Conservation (phyloP, 2,888 invertebrate species). For the Campoplex nolae region DNA sequence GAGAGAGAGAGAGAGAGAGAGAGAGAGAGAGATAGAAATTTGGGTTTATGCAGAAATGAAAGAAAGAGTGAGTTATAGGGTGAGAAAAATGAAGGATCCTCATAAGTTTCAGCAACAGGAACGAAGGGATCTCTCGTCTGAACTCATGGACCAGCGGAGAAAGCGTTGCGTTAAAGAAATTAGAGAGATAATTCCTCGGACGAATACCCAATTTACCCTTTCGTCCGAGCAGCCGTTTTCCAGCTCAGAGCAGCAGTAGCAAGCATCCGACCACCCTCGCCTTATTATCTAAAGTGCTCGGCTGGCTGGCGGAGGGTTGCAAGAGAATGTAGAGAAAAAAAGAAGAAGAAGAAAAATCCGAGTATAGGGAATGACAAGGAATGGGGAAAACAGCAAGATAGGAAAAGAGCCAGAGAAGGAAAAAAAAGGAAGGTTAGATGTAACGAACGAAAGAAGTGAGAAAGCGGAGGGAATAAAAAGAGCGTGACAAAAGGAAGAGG, state of each 20-base stretch:
- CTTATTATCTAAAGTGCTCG: slow-evolving; percentile 85
- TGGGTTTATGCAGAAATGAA: neutral
- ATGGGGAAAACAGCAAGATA: slow-evolving; percentile 48
- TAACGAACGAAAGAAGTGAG: slow-evolving; percentile 49
- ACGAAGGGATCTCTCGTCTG: slow-evolving; percentile 32
- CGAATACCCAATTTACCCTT: slow-evolving; percentile 84
- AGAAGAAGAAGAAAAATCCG: slow-evolving; percentile 65
- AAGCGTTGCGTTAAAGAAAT: slow-evolving; percentile 88
- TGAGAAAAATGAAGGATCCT: slow-evolving; percentile 28
- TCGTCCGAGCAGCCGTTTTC: slow-evolving; percentile 76
- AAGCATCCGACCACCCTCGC: slow-evolving; percentile 78
- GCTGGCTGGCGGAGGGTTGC: slow-evolving; percentile 72
- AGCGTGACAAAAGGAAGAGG: slow-evolving; percentile 65
- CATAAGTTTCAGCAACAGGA: slow-evolving; percentile 16
- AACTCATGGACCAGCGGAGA: slow-evolving; percentile 55
- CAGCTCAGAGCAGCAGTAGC: slow-evolving; percentile 51
- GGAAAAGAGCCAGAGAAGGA: slow-evolving; percentile 48
- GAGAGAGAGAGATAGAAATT: neutral
- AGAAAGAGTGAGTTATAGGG: neutral
- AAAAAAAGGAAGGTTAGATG: slow-evolving; percentile 57
- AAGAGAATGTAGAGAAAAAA: slow-evolving; percentile 71
- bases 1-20: neutral
- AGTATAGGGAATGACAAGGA: slow-evolving; percentile 72
- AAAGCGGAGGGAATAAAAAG: slow-evolving; percentile 56
- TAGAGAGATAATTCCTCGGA: slow-evolving; percentile 84